Percentiles rank a stretch among this genome's conserved stretches.
Conservation (phyloP, 2,888 invertebrate genomes). For the Timandra comae region DNA sequence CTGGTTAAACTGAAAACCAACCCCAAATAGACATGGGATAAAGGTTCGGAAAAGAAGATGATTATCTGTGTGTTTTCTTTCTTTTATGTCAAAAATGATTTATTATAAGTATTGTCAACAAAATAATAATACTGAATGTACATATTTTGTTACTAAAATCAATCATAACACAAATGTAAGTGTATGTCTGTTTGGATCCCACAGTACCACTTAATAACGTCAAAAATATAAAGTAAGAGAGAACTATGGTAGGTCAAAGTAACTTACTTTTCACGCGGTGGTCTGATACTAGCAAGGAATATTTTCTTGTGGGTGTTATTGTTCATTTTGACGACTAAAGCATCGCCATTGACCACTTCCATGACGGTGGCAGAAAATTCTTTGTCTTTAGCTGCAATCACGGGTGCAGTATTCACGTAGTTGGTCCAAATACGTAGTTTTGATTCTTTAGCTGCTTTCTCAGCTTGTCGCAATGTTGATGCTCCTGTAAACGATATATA, state of each 20-base stretch:
- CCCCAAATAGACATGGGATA: too few species aligned
- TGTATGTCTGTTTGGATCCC: too few species aligned
- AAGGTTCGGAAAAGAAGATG: too few species aligned
- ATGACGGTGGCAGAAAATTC: conserved; percentile 89
- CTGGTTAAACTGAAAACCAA: too few species aligned
- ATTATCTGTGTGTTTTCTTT: too few species aligned
- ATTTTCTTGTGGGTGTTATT: conserved; percentile 91
- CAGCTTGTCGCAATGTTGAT: conserved; percentile 89
- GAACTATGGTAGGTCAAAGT: too few species aligned
- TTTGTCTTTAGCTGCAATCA: conserved; percentile 85
- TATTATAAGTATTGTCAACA: too few species aligned
- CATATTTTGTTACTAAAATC: not conserved
- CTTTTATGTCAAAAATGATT: too few species aligned
- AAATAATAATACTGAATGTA: too few species aligned
- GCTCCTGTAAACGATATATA: conserved; percentile 67
- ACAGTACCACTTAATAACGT: not conserved
- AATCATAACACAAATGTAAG: too few species aligned
- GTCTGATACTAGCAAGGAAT: conserved; percentile 96
- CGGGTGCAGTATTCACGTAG: conserved; percentile 85
- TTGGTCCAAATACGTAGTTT: conserved; percentile 94
- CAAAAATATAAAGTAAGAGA: not conserved
- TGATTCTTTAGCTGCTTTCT: conserved; percentile 91
- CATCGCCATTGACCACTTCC: conserved; percentile 97
- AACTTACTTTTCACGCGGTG: conserved; percentile 85
- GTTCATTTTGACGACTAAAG: conserved; percentile 87